Evolutionary conservation across 2,113 vertebrate species (phyloP).

Genomic region (Notiomystis cincta): DNA sequence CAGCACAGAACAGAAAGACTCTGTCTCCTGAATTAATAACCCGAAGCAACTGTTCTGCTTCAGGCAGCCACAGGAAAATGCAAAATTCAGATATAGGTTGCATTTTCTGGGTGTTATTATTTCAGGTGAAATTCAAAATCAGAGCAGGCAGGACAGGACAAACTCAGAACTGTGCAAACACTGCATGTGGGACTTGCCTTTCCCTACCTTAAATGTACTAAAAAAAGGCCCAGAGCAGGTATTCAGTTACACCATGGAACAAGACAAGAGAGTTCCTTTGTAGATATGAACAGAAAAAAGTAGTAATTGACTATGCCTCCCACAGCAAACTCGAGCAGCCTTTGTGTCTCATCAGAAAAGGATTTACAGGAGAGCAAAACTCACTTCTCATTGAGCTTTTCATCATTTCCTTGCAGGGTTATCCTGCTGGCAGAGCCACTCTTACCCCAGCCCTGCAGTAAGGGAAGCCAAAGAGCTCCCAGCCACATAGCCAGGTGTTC

Average conservation of each 20-base stretch:
- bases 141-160: not conserved
- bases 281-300: not conserved
- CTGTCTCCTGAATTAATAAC: constrained; percentile 41
- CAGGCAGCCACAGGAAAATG: not conserved
- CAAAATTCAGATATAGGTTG: not conserved
- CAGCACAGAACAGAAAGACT: not conserved
- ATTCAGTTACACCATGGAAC: not conserved
- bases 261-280: not conserved
- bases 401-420: not conserved
- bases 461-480: not conserved
- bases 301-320: not conserved
- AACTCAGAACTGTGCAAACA: not conserved
- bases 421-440: not conserved
- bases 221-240: not conserved
- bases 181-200: not conserved
- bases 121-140: not conserved
- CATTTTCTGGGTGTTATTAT: not conserved
- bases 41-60: not conserved
- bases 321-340: not conserved
- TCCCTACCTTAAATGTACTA: not conserved
- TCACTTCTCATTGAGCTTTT: not conserved
- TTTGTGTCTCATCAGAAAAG: not conserved
- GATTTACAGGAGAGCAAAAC: not conserved
- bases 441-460: not conserved
- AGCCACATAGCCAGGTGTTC: not conserved